Percentiles rank a stretch among this genome's conserved stretches.
Conservation (phyloP, 2,797 vertebrate genomes). For the Toxotes lorentzi region DNA sequence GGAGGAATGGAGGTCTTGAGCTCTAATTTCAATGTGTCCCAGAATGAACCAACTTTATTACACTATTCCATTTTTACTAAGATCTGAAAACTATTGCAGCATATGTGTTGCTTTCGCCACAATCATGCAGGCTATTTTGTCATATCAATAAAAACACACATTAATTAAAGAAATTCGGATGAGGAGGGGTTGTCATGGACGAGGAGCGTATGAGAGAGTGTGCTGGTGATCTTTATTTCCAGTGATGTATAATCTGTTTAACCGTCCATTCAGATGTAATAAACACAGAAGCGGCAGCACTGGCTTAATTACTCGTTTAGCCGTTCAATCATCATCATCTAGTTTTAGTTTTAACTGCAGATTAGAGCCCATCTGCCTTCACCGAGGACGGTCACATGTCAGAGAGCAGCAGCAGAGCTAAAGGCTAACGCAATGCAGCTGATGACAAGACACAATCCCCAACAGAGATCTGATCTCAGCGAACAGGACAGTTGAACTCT, state of each 20-base stretch:
- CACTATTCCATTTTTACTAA: too few species aligned
- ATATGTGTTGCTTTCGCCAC: background rate
- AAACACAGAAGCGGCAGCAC: slow-evolving; percentile 27
- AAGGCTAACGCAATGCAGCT: background rate
- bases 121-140: background rate
- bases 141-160: background rate
- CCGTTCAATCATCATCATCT: slow-evolving; percentile 38
- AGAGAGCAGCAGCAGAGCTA: slow-evolving; percentile 5
- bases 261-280: background rate
- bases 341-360: slow-evolving; percentile 42
- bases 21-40: too few species aligned
- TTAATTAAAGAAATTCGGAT: background rate
- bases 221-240: background rate
- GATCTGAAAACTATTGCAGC: too few species aligned
- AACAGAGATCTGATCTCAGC: background rate
- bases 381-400: slow-evolving; percentile 3
- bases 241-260: background rate
- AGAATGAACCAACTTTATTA: too few species aligned
- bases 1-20: background rate
- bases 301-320: slow-evolving; percentile 36
- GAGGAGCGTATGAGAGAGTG: background rate
- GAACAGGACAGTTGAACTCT: background rate
- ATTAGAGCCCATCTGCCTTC: slow-evolving; percentile 57
- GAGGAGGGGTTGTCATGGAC: too few species aligned
- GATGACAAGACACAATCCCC: background rate